Evolutionary conservation across 1,140 invertebrate genomes (phyloP), one percentile per base, ranked within the genome.

Genomic region (Drosophila baimaii): DNA sequence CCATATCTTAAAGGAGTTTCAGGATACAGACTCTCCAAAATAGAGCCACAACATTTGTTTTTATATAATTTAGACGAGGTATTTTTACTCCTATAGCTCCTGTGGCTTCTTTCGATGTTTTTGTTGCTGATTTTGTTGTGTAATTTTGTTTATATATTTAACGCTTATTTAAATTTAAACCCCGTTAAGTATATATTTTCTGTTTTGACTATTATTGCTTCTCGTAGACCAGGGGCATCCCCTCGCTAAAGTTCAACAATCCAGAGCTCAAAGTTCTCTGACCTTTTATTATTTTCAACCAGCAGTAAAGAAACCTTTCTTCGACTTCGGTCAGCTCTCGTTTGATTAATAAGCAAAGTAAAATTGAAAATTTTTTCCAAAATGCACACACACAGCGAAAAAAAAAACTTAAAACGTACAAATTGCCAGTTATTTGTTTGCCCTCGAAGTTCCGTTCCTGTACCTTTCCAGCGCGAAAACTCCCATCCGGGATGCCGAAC

Each of bases 401-500:
- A 90, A 91, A 91, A 91, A 90, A 91, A 91, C 91, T 91, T 85
- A 91, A 91, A 90, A 85, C 73, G 74, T 82, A 91, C 89, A 91
- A 91, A 91, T 91, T 91, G 89, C 74, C 64, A 82, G 90, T 83
- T 91, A 91, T 91, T 91, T 91, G 81, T 91, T 89, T 89, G 80
- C 69, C 58, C 43, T 35, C 55, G 44, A 47, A 68, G 49, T 52
- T 58, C 63, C 54, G 72, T n/a, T 52, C 8, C 29, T 52, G 75
- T 59, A 86, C 83, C 84, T 86, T 86, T 76, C 44, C 82, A 57
- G 57, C 61, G 37, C 43, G 47, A 76, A 54, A 52, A 19, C 54
- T 54, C 61, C 47, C 46, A 27, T 61, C 58, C 58, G 58, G 31
- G 41, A 33, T 46, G 39, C 35, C 33, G 21, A 64, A 79, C 59